Conservation (phyloP, 2,113 vertebrate species). For the Pterophyllum scalare region DNA sequence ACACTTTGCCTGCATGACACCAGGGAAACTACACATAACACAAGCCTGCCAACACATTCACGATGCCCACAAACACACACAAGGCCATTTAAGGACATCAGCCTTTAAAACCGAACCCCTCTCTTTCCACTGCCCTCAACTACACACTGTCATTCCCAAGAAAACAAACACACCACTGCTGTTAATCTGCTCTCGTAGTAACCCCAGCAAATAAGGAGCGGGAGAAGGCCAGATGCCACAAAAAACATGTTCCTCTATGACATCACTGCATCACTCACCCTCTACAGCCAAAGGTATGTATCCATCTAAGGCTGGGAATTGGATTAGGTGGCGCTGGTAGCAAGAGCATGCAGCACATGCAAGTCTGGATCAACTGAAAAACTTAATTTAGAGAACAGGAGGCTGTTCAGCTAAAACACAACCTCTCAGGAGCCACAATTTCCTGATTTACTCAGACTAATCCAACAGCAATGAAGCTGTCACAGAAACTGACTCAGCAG, state of each 20-base stretch:
- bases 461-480: slow-evolving; percentile 51
- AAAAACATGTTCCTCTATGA: slow-evolving; percentile 65
- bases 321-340: slow-evolving; percentile 37
- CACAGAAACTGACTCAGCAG: slow-evolving; percentile 75
- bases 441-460: slow-evolving; percentile 47
- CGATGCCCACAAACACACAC: slow-evolving; percentile 20
- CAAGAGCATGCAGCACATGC: slow-evolving; percentile 18
- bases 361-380: slow-evolving; percentile 22
- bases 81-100: slow-evolving; percentile 79
- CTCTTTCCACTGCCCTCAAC: slow-evolving; percentile 58
- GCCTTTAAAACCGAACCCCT: slow-evolving; percentile 48
- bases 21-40: slow-evolving; percentile 21
- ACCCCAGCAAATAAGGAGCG: slow-evolving; percentile 77
- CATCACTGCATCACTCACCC: slow-evolving; percentile 70
- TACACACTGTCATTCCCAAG: slow-evolving; percentile 68
- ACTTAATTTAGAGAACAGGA: slow-evolving; percentile 23
- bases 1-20: slow-evolving; percentile 26
- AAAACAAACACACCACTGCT: slow-evolving; percentile 69
- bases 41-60: slow-evolving; percentile 25
- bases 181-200: slow-evolving; percentile 65
- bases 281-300: slow-evolving; percentile 68
- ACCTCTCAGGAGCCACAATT: slow-evolving; percentile 23
- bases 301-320: slow-evolving; percentile 78
- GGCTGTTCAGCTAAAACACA: slow-evolving; percentile 6
- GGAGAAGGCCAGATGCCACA: slow-evolving; percentile 62